Conservation (phyloP, 2,888 invertebrate genomes). For the Cheilosia grossa region DNA sequence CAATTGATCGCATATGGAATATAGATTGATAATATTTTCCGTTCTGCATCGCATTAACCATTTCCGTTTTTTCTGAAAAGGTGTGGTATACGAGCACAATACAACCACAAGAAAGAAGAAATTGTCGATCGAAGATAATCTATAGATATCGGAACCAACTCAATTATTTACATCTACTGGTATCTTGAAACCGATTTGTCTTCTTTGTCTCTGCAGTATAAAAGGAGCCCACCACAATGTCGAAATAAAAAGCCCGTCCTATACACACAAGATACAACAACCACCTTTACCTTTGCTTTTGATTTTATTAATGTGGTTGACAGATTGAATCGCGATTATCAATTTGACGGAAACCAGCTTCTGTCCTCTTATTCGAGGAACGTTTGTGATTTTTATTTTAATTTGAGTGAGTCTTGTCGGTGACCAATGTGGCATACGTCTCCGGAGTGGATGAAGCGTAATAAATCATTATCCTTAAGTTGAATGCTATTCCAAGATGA, state of each 20-base stretch:
- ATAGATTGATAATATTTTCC: not conserved
- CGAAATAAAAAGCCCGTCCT: slow-evolving; percentile 9
- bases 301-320: slow-evolving; percentile 76
- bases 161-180: slow-evolving; percentile 36
- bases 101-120: slow-evolving; percentile 1
- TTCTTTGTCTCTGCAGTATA: slow-evolving; percentile 29
- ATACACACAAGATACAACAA: slow-evolving; percentile 4
- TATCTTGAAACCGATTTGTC: slow-evolving; percentile 33
- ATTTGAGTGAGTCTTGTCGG: slow-evolving; percentile 18
- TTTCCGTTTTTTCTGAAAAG: slow-evolving; percentile 9
- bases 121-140: slow-evolving; percentile 39
- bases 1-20: not conserved
- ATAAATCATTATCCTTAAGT: slow-evolving; percentile 23
- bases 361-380: slow-evolving; percentile 74
- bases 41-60: slow-evolving; percentile 19
- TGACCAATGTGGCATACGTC: not conserved
- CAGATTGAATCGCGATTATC: slow-evolving; percentile 80
- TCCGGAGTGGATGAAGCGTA: not conserved
- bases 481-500: not conserved
- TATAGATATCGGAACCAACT: slow-evolving; percentile 37
- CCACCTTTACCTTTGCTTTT: slow-evolving; percentile 12
- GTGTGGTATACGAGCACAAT: slow-evolving; percentile 1
- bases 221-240: slow-evolving; percentile 8
- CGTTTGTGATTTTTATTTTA: slow-evolving; percentile 12
- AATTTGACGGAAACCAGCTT: slow-evolving; percentile 78